phyloP scores from a whole-genome alignment of 2,113 vertebrate genomes.

The Megaptera novaeangliae region DNA sequence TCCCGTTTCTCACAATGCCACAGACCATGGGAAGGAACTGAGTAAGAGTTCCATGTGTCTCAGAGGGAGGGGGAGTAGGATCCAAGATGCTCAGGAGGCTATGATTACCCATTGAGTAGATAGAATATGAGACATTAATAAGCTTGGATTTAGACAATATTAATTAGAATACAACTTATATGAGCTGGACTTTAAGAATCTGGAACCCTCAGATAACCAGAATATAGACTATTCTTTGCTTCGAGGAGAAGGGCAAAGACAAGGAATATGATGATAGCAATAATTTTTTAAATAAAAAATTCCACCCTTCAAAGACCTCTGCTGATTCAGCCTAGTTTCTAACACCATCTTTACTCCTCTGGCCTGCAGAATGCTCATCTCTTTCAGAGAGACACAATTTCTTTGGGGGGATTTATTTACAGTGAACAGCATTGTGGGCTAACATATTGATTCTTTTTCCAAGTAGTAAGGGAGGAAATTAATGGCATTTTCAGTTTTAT shows the following conservation, averaged over 20 bases:
- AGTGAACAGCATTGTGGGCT: not conserved
- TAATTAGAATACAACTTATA: not conserved
- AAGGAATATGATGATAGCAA: not conserved
- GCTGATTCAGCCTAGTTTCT: not conserved
- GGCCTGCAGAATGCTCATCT: not conserved
- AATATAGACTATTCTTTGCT: not conserved
- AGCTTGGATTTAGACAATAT: not conserved
- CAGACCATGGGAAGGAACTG: not conserved
- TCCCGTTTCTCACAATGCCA: not conserved
- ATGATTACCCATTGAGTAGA: fast-evolving
- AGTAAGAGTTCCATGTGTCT: not conserved
- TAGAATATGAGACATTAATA: not conserved
- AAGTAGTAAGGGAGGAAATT: slow-evolving; percentile 16
- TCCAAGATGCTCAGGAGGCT: not conserved
- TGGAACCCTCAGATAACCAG: not conserved
- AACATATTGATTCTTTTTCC: slow-evolving; percentile 28
- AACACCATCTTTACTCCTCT: not conserved
- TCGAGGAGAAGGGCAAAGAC: not conserved
- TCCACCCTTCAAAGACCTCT: not conserved
- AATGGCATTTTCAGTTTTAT: slow-evolving; percentile 45
- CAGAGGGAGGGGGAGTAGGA: not conserved
- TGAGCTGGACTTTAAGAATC: not conserved
- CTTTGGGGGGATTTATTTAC: not conserved
- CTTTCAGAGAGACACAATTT: not conserved
- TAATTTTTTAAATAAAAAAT: not conserved